A percentile compares a stretch with the other conserved stretches of the same genome.
These are phyloP conservation scores for Tricholauxania praeusta DNA, from an alignment of 2,888 invertebrate species.

Conservation along the genomic window DNA sequence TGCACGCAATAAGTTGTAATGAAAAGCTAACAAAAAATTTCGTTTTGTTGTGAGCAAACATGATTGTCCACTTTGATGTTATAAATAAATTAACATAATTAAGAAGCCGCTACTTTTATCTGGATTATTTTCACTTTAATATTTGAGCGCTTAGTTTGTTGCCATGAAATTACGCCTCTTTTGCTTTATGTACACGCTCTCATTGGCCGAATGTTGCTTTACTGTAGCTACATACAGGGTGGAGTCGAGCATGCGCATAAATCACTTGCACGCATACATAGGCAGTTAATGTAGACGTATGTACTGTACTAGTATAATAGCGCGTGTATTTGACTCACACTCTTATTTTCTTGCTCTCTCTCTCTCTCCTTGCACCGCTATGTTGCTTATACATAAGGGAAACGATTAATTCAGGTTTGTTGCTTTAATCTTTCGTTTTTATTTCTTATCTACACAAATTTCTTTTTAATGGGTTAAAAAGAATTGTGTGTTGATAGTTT, in stretches of 20 bases:
- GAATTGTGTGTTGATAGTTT: no score
- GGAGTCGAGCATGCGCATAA: constrained; percentile 35
- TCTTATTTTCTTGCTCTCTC: constrained; percentile 23
- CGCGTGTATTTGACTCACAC: neutral
- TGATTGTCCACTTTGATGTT: no score
- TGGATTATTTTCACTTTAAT: no score
- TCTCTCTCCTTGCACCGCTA: constrained; percentile 2
- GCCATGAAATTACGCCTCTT: neutral
- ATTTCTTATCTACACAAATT: constrained; percentile 5
- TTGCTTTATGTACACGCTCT: constrained; percentile 9
- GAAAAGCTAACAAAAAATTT: no score
- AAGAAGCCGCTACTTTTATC: no score
- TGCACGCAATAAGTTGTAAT: no score
- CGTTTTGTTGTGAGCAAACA: no score
- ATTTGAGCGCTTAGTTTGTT: no score
- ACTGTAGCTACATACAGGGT: neutral
- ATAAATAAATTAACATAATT: no score
- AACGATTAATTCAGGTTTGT: constrained; percentile 31
- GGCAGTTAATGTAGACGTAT: neutral
- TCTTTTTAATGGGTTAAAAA: no score
- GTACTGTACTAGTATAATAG: no score
- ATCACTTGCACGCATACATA: neutral
- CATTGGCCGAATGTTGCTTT: constrained; percentile 28
- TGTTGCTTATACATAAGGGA: no score
- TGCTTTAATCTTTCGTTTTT: constrained; percentile 46